phyloP scores from a whole-genome alignment of 2,888 invertebrate genomes.

The Pterostichus niger region DNA sequence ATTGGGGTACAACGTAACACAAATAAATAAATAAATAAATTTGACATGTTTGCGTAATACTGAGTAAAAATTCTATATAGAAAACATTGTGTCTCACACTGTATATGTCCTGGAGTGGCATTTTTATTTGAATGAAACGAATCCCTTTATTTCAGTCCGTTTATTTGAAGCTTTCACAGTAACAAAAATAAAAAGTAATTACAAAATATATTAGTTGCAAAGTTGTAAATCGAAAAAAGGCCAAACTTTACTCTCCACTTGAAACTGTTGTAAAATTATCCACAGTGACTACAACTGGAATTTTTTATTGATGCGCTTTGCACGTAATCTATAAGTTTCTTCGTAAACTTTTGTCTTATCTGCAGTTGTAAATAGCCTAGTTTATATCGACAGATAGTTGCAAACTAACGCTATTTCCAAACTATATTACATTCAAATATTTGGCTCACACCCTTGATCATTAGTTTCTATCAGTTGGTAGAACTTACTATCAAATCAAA shows the following conservation, averaged over 20 bases:
- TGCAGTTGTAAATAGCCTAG: conserved; percentile 24
- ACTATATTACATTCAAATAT: conserved; percentile 40
- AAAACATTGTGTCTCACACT: no score
- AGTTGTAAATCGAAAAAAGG: conserved; percentile 29
- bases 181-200: conserved; percentile 26
- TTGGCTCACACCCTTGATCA: conserved; percentile 18
- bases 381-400: conserved; percentile 43
- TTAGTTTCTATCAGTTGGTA: conserved; percentile 8
- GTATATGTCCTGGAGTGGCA: no score
- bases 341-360: conserved; percentile 37
- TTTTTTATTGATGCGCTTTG: conserved; percentile 43
- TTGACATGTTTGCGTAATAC: no score
- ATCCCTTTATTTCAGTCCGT: conserved; percentile 28
- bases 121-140: no score
- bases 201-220: conserved; percentile 35
- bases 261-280: conserved; percentile 40
- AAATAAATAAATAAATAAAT: no score
- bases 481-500: background rate
- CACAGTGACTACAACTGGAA: background rate
- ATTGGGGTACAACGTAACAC: no score
- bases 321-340: conserved; percentile 41
- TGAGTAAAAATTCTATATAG: no score
- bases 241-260: conserved; percentile 6
- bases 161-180: conserved; percentile 2
- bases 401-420: conserved; percentile 11